Evolutionary conservation across 2,888 invertebrate genomes (phyloP), one percentile per base, ranked within the genome.

Genomic region (Molanna angustata): DNA sequence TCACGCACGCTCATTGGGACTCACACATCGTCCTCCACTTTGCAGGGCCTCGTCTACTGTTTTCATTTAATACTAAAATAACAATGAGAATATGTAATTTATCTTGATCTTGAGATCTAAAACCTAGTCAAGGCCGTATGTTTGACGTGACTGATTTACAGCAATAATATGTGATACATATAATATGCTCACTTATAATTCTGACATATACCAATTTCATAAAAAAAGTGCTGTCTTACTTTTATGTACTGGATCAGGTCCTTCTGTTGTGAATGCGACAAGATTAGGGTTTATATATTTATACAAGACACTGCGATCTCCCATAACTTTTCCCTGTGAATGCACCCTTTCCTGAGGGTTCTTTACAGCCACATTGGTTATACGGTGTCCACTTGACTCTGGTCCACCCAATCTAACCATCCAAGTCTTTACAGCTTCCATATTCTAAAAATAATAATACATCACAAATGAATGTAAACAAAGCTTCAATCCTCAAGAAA

Each of bases 231-330:
- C 6, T 11, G 18, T 20, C 35, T 64, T 68, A 88, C 88, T 82
- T 78, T 90, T 91, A 62, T 90, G 86, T 46, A 83, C 68, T 6
- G 80, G 79, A 65, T 92, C 90, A 13, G 83, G 79, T 21, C 86
- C 86, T 65, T 90, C 82, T 0, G 92, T 88, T 19, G 90, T 81
- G 57, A 96, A 80, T 11, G 92, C 91, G 57, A 96, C 85, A 60
- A 99, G 78, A 76, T 99, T 99, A 20, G 99, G 99, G 79, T 99
- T 99, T 62, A 92, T 83, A 71, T 99, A 98, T 73, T 99, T 99
- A 78, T 99, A 99, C 31, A 98, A 83, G 48, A 99, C 99, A 62
- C 93, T 93, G 58, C 99, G 83, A 76, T 99, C 98, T 27, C 90
- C 89, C 61, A 98, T 76, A 44, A 97, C 97, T 60, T 94, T 83